Base-by-base conservation (phyloP, 2,797 vertebrate species). In the Cynopterus sphinx region DNA sequence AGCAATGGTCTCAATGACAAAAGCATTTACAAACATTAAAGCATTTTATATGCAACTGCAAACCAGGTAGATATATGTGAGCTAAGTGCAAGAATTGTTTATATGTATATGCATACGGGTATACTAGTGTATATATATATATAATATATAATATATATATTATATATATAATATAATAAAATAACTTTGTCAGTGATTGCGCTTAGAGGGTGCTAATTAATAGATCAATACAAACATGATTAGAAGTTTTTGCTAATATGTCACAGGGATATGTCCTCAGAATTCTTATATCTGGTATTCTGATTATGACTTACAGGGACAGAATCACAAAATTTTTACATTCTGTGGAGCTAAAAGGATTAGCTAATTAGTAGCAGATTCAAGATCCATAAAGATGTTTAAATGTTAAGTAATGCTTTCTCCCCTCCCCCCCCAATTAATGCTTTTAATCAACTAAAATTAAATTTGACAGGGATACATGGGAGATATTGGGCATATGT, bases 361-460 rank as follows among this genome's bases (percentile, higher is more conserved):
- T 86, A 89, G 7, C 8, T 94, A 83, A 87, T 91, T 9, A 78
- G 67, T 28, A 82, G 78, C 41, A 97, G 63, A 87, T 91, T 93
- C 13, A 77, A 33, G 33, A 86, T 41, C 15, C 49, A 87, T 63
- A 92, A 90, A 95, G 82, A 88, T 63, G 22, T 78, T 95, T 53
- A 78, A 43, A 91, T 91, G 61, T 74, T 46, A 87, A 86, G 21
- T 55, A 82, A 86, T 83, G n/a, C 19, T 90, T 90, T 94, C 81
- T 31, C 24, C 3, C 9, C 26, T 15, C 87, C 84, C 92, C 84
- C 22, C 13, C 4, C 12, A 87, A 86, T 16, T 55, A 82, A 82
- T 83, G 36, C 12, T 87, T 90, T 94, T 84, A 88, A 87, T 55
- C 31, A 81, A 87, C 33, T 41, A 84, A 95, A 96, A 93, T 81